phyloP scores from a whole-genome alignment of 2,113 vertebrate genomes.

The Percina caprodes region DNA sequence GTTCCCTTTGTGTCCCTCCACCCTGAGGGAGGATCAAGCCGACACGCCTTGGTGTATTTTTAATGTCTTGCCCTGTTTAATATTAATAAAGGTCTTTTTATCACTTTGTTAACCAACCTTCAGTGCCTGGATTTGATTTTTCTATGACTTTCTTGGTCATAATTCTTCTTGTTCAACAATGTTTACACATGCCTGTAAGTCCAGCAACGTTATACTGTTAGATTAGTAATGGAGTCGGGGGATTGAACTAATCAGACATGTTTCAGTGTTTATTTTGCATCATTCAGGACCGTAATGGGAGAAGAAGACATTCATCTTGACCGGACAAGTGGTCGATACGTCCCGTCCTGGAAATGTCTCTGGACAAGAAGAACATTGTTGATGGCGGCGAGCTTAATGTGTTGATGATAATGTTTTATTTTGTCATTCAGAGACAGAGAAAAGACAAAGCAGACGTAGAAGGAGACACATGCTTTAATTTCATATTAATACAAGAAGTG shows the following conservation, averaged over 20 bases:
- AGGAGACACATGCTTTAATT: neutral
- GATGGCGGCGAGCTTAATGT: neutral
- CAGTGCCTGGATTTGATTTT: too few species aligned
- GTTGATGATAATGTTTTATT: neutral
- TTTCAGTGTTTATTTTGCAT: neutral
- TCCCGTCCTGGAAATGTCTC: slow-evolving; percentile 27
- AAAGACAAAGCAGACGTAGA: neutral
- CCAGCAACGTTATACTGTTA: neutral
- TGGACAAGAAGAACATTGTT: neutral
- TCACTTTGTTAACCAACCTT: too few species aligned
- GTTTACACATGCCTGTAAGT: rapidly evolving
- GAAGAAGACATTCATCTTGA: neutral
- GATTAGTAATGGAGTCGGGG: neutral
- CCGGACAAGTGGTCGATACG: slow-evolving; percentile 4
- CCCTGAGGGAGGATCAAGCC: too few species aligned
- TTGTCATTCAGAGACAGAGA: neutral
- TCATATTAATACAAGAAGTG: neutral
- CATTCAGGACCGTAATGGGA: too few species aligned
- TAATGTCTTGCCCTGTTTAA: too few species aligned
- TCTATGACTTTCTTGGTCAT: too few species aligned
- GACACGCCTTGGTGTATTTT: too few species aligned
- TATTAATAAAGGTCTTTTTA: too few species aligned
- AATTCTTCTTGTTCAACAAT: neutral
- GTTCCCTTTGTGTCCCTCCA: too few species aligned
- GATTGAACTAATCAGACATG: too few species aligned